Base-by-base conservation (phyloP, 2,113 vertebrate genomes). In the Entelurus aequoreus region DNA sequence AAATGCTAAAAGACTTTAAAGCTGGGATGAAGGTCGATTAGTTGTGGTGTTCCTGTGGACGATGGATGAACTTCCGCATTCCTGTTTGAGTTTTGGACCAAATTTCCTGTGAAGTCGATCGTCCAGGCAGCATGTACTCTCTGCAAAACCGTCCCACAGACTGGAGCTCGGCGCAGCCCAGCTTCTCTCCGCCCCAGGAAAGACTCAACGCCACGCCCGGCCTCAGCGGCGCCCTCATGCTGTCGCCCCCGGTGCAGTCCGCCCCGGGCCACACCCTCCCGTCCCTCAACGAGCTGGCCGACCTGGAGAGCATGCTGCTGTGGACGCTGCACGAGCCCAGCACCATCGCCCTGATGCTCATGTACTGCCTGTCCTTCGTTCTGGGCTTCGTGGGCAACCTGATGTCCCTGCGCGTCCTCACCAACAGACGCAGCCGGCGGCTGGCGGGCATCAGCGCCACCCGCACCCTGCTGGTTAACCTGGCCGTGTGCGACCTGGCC, bases 401-500 rank as follows among this genome's bases (percentile, higher is more conserved):
- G 65, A 93, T 93, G 91, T 94, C 93, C 40, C 90, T 96, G 72
- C 89, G 90, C 48, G 93, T 94, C 69, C 91, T 95, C 48, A 91
- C 91, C 10, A 84, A 85, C 77, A 92, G 91, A 37, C 88, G 85
- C 10, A 89, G 81, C 50, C 83, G 85, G 0, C 86, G 83, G 4
- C 63, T 89, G 9, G 87, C 92, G n/a, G 89, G 91, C 6, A 84
- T 93, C 62, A 94, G 92, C 1, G 91, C 94, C 76, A 96, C 94
- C 3, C 87, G 92, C 65, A 93, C 85, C 59, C 90, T 96, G 48
- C 87, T 95, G 76, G 90, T 95, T 67, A 96, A 96, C 88, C 71
- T 96, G 80, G 93, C 94, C 0, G 90, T 94, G 66, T 96, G 94
- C 0, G 94, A 96, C 83, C 88, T 96, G 69, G 93, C 95, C 76